Evolutionary conservation across 2,888 invertebrate species (phyloP).

Genomic region (Anoncus sp.): DNA sequence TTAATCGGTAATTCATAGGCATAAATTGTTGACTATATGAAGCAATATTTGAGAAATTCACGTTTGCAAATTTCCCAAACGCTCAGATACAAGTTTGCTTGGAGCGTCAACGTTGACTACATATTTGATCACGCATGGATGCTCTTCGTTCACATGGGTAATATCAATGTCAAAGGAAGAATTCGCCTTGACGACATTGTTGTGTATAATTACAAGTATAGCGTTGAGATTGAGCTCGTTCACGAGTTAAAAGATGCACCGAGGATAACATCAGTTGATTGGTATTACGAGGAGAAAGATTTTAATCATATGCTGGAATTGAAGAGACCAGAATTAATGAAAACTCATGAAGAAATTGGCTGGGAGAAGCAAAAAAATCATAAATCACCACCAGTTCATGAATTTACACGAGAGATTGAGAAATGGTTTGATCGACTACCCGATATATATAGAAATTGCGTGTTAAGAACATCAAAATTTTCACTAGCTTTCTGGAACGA

Average conservation of each 20-base stretch:
- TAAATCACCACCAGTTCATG: conserved; percentile 66
- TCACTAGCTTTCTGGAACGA: conserved; percentile 78
- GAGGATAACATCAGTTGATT: conserved; percentile 44
- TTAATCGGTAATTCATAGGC: no score
- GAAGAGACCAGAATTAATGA: conserved; percentile 72
- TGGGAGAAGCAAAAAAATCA: conserved; percentile 67
- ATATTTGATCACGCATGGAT: conserved; percentile 79
- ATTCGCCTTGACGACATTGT: conserved; percentile 77
- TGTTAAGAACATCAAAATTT: conserved; percentile 74
- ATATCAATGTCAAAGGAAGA: conserved; percentile 71
- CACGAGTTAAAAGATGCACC: conserved; percentile 70
- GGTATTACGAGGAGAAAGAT: conserved; percentile 69
- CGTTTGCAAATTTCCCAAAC: conserved; percentile 6
- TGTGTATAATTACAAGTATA: conserved; percentile 79
- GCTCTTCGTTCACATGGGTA: conserved; percentile 77
- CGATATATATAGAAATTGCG: conserved; percentile 71
- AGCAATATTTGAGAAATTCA: not conserved
- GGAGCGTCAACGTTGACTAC: conserved; percentile 78
- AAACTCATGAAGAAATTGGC: conserved; percentile 68
- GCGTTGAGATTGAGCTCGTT: conserved; percentile 76
- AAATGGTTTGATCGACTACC: conserved; percentile 74
- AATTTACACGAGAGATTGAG: conserved; percentile 67
- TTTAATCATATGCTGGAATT: conserved; percentile 52
- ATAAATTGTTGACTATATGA: no score
- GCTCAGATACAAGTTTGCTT: conserved; percentile 76